phyloP scores from a whole-genome alignment of 2,888 invertebrate species.

The Schizotus pectinicornis region DNA sequence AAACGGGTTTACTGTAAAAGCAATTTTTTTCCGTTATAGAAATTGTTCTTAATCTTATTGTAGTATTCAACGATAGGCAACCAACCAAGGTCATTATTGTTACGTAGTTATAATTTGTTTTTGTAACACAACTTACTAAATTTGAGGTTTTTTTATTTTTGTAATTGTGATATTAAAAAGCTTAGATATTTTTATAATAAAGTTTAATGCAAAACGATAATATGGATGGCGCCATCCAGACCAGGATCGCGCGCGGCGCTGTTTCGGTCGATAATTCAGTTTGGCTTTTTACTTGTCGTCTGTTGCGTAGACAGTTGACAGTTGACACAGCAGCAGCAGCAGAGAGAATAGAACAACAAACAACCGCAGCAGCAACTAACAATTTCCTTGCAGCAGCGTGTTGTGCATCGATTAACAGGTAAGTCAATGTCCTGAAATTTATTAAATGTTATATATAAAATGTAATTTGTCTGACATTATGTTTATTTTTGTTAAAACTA shows the following conservation, averaged over 20 bases:
- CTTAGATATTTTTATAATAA: too few species aligned
- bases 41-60: constrained; percentile 5
- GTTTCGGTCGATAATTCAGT: constrained; percentile 16
- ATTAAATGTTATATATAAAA: too few species aligned
- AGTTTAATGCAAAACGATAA: not conserved
- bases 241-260: constrained; percentile 11
- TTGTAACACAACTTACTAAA: constrained; percentile 7
- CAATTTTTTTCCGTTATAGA: constrained; percentile 4
- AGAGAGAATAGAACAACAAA: too few species aligned
- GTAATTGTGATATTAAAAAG: constrained; percentile 2
- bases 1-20: constrained; percentile 1
- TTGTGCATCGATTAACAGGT: too few species aligned
- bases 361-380: too few species aligned
- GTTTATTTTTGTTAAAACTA: too few species aligned
- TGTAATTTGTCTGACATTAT: too few species aligned
- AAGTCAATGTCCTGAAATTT: too few species aligned
- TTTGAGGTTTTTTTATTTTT: constrained; percentile 2
- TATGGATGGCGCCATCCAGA: constrained; percentile 13
- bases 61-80: constrained; percentile 1
- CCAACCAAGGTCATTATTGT: constrained; percentile 1
- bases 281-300: constrained; percentile 7
- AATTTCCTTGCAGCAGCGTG: too few species aligned
- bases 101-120: constrained; percentile 8
- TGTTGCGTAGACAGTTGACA: too few species aligned
- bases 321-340: too few species aligned